phyloP scores from a whole-genome alignment of 2,888 invertebrate species.

The Napeogenes inachia region DNA sequence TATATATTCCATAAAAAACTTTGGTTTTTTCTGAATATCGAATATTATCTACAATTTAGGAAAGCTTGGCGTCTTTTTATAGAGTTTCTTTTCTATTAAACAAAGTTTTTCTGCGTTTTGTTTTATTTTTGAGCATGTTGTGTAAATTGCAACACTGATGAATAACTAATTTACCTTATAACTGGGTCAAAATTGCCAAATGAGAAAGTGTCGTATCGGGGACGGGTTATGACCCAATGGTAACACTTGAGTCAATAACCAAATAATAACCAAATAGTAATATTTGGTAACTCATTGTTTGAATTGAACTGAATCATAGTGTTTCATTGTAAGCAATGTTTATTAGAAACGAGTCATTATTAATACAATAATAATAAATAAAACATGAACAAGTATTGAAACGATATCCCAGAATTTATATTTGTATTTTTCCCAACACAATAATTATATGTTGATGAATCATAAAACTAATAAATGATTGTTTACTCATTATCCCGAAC shows the following conservation, averaged over 20 bases:
- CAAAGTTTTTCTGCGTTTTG: not conserved
- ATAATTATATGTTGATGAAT: too few relatives aligned
- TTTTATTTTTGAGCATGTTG: not conserved
- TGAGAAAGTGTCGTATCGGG: slow-evolving; percentile 34
- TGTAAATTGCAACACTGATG: too few relatives aligned
- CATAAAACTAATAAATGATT: too few relatives aligned
- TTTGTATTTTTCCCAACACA: too few relatives aligned
- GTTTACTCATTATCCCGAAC: too few relatives aligned
- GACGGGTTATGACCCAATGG: not conserved
- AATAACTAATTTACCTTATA: not conserved
- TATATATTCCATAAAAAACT: too few relatives aligned
- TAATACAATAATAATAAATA: too few relatives aligned
- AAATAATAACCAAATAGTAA: slow-evolving; percentile 31
- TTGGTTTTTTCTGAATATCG: too few relatives aligned
- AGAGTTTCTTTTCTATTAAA: not conserved
- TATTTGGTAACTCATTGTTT: slow-evolving; percentile 37
- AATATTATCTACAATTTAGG: too few relatives aligned
- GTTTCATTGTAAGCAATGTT: too few relatives aligned
- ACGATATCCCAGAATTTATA: too few relatives aligned
- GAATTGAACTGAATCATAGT: slow-evolving; percentile 29
- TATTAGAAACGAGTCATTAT: not conserved
- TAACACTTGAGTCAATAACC: slow-evolving; percentile 37
- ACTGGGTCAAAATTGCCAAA: slow-evolving; percentile 17
- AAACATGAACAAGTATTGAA: not conserved
- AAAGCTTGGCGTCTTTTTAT: too few relatives aligned